Evolutionary conservation across 2,888 invertebrate species (phyloP).

Genomic region (Chrysodeixis includens): DNA sequence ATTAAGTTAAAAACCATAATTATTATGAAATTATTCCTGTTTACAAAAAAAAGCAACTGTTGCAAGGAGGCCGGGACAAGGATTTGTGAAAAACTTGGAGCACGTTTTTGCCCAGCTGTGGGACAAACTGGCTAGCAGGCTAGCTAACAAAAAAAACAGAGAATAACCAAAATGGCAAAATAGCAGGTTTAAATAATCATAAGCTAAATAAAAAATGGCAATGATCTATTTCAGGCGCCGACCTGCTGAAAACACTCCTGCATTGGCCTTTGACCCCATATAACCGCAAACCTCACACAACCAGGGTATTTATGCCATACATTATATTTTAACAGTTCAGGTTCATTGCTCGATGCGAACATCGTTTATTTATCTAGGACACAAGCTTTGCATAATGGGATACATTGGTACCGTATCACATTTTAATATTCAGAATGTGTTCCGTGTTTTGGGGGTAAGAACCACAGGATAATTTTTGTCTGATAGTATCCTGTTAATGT

Average conservation of each 20-base stretch:
- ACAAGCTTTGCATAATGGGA: conserved; percentile 58
- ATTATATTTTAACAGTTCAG: conserved; percentile 71
- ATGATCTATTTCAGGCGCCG: not conserved
- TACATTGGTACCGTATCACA: conserved; percentile 38
- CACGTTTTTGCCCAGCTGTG: too few species aligned
- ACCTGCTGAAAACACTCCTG: not conserved
- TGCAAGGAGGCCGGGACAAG: too few species aligned
- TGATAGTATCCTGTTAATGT: not conserved
- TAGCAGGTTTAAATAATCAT: not conserved
- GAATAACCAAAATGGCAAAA: too few species aligned
- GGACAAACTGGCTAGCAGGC: too few species aligned
- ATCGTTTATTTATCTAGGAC: conserved; percentile 61
- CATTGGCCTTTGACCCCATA: not conserved
- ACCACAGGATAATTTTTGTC: not conserved
- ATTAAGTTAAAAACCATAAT: too few species aligned
- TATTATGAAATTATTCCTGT: too few species aligned
- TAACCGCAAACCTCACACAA: conserved; percentile 27
- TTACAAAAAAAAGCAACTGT: too few species aligned
- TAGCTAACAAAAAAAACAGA: too few species aligned
- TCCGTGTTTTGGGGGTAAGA: conserved; percentile 20
- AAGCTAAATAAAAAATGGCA: not conserved
- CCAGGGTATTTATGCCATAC: conserved; percentile 56
- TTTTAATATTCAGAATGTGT: conserved; percentile 45
- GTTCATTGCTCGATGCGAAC: conserved; percentile 74
- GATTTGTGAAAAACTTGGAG: too few species aligned